Evolutionary conservation across 2,888 invertebrate genomes (phyloP).

Genomic region (Chydorus sphaericus): DNA sequence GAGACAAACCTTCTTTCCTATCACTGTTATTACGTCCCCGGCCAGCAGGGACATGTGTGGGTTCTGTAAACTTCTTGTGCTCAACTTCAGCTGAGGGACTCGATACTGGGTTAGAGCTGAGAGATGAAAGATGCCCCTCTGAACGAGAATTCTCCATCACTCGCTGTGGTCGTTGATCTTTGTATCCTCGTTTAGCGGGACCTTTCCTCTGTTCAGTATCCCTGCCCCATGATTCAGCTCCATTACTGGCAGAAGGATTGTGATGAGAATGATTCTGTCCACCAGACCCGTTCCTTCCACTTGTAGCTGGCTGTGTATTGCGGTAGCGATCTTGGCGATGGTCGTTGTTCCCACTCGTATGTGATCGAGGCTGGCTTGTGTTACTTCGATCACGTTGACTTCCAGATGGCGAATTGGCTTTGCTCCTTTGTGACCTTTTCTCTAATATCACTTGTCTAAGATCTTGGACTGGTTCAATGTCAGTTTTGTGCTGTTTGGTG

Average conservation of each 20-base stretch:
- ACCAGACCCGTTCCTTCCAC: no score
- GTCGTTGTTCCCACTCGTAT: neutral
- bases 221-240: neutral
- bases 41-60: no score
- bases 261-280: no score
- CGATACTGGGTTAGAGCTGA: neutral
- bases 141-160: neutral
- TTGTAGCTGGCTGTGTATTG: neutral
- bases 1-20: neutral
- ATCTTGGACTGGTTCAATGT: neutral
- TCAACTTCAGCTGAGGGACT: no score
- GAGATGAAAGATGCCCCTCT: neutral
- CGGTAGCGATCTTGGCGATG: neutral
- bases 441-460: neutral
- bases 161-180: neutral
- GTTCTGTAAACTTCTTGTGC: neutral
- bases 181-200: neutral
- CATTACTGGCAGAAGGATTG: no score
- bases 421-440: neutral
- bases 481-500: neutral
- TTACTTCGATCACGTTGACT: neutral
- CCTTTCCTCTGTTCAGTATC: neutral
- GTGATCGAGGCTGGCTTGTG: neutral
- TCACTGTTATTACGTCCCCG: neutral
- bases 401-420: neutral